phyloP scores from a whole-genome alignment of 2,888 invertebrate species.

The Orthosia gothica region DNA sequence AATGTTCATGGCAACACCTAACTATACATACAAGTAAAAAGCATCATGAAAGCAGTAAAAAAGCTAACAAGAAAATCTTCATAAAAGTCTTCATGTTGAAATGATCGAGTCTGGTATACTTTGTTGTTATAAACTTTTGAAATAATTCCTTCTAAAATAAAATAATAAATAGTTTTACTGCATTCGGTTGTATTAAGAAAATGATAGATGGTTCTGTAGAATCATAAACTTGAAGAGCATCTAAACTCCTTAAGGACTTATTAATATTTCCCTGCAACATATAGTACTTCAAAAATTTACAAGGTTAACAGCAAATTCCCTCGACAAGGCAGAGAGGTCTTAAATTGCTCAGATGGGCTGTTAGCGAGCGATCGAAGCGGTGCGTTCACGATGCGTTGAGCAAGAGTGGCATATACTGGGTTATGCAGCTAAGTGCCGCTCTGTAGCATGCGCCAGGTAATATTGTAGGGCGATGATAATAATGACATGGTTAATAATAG shows the following conservation, averaged over 20 bases:
- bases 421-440: conserved; percentile 13
- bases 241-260: not conserved
- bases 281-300: not conserved
- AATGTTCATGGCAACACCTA: conserved; percentile 1
- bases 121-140: not conserved
- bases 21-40: not conserved
- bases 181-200: no score
- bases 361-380: conserved; percentile 18
- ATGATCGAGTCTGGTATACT: not conserved
- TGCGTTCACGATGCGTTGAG: conserved; percentile 11
- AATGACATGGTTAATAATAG: not conserved
- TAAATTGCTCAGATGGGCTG: conserved; percentile 35
- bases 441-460: conserved; percentile 2
- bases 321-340: not conserved
- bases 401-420: conserved; percentile 7
- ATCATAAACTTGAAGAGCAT: not conserved
- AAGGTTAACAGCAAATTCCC: conserved; percentile 9
- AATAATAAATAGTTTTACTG: no score
- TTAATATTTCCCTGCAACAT: not conserved
- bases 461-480: not conserved
- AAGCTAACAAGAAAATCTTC: not conserved
- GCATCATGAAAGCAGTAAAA: not conserved
- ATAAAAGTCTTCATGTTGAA: not conserved
- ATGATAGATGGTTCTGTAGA: not conserved
- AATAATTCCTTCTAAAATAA: no score